Evolutionary conservation across 2,113 vertebrate genomes (phyloP).

Genomic region (Salvelinus sp.): DNA sequence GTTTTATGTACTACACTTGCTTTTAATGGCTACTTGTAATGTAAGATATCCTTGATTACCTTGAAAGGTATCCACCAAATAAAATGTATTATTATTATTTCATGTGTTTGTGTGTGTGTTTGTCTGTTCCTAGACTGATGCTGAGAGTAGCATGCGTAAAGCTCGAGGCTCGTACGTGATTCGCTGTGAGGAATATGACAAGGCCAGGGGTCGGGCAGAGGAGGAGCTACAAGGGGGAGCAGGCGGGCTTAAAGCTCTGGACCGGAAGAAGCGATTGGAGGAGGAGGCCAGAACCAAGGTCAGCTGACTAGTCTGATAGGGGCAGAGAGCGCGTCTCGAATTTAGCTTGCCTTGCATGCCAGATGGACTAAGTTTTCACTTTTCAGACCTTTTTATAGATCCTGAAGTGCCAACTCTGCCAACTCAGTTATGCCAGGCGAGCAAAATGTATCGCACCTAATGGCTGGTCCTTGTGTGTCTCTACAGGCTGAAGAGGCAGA

Average conservation of each 20-base stretch:
- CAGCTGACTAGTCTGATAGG: no score
- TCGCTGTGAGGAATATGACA: conserved; percentile 87
- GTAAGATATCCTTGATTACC: no score
- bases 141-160: conserved; percentile 88
- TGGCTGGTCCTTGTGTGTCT: not conserved
- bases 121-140: conserved; percentile 81
- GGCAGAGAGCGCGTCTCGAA: no score
- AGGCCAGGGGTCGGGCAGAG: conserved; percentile 85
- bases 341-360: no score
- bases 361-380: no score
- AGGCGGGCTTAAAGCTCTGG: conserved; percentile 80
- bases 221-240: conserved; percentile 75
- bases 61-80: no score
- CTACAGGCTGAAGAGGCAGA: conserved; percentile 90
- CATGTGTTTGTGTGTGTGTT: not conserved
- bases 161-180: conserved; percentile 84
- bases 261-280: conserved; percentile 89
- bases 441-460: not conserved
- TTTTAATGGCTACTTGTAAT: no score
- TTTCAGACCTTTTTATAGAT: no score
- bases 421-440: no score
- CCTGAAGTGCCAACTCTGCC: no score
- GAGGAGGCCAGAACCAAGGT: conserved; percentile 96
- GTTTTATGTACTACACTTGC: no score
- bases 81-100: no score